These are phyloP conservation scores for Lithophane leautieri DNA, from an alignment of 2,888 invertebrate genomes.

Conservation along the genomic window DNA sequence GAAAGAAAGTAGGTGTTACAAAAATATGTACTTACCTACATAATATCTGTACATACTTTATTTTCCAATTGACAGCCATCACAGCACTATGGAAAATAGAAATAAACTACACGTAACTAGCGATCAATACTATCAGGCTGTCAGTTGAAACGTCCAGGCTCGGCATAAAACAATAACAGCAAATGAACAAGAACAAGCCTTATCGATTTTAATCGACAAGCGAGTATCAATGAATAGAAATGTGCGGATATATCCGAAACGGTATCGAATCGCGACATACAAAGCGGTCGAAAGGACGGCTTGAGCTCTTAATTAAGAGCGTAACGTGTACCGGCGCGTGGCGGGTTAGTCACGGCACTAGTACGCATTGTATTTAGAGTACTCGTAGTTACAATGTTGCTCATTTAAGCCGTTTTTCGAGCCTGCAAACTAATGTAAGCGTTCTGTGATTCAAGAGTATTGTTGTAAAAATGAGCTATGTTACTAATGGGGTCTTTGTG, in stretches of 20 bases:
- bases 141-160: not conserved
- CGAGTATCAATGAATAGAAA: conserved; percentile 52
- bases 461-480: conserved; percentile 9
- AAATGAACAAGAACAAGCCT: conserved; percentile 29
- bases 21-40: no score
- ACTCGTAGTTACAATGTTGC: conserved; percentile 22
- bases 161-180: conserved; percentile 27
- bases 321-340: conserved; percentile 79
- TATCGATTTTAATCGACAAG: conserved; percentile 40
- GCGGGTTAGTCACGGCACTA: conserved; percentile 71
- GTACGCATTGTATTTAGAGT: conserved; percentile 48
- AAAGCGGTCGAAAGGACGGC: conserved; percentile 64
- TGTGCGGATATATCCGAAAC: conserved; percentile 37
- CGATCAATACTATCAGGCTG: not conserved
- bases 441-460: conserved; percentile 13
- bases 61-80: not conserved
- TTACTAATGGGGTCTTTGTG: not conserved
- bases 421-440: conserved; percentile 12
- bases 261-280: conserved; percentile 60
- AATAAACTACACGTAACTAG: not conserved
- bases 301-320: conserved; percentile 80
- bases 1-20: not conserved
- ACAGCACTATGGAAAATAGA: not conserved
- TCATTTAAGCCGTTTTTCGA: conserved; percentile 22
- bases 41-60: not conserved